phyloP scores from a whole-genome alignment of 2,797 vertebrate genomes.

The Ptychadena robeensis region DNA sequence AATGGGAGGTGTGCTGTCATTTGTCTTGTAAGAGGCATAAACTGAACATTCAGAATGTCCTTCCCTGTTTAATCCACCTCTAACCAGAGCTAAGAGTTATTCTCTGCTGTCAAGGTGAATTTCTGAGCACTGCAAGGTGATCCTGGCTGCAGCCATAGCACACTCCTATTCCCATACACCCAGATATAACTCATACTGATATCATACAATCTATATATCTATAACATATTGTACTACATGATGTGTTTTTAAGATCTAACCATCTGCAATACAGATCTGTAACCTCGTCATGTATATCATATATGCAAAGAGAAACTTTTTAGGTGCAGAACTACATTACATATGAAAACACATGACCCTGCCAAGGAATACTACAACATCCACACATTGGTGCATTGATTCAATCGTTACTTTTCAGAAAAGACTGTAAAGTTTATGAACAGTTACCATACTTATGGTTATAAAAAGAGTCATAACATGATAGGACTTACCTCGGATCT shows the following conservation, averaged over 20 bases:
- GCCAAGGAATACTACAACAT: not conserved
- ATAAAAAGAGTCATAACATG: not conserved
- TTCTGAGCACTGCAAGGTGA: constrained; percentile 25
- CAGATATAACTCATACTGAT: too few species aligned
- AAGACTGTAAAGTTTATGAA: too few species aligned
- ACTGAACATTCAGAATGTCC: not conserved
- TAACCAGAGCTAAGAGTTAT: constrained; percentile 8
- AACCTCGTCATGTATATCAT: too few species aligned
- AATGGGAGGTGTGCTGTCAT: not conserved
- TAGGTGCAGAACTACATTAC: not conserved
- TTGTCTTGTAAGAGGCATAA: constrained; percentile 3
- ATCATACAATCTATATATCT: too few species aligned
- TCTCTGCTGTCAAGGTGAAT: constrained; percentile 35
- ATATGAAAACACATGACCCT: not conserved
- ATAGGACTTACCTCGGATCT: constrained; percentile 87
- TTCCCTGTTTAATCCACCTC: constrained; percentile 39
- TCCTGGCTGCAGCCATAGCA: not conserved
- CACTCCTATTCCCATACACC: not conserved
- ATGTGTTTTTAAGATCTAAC: not conserved
- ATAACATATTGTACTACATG: too few species aligned
- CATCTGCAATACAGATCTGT: too few species aligned
- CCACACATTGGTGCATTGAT: too few species aligned
- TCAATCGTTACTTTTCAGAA: not conserved
- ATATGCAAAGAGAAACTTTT: too few species aligned
- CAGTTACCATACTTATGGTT: too few species aligned